A percentile compares a stretch with the other conserved stretches of the same genome.
These are phyloP conservation scores for Damaliscus lunatus DNA, from an alignment of 2,113 vertebrate species.

Conservation along the genomic window DNA sequence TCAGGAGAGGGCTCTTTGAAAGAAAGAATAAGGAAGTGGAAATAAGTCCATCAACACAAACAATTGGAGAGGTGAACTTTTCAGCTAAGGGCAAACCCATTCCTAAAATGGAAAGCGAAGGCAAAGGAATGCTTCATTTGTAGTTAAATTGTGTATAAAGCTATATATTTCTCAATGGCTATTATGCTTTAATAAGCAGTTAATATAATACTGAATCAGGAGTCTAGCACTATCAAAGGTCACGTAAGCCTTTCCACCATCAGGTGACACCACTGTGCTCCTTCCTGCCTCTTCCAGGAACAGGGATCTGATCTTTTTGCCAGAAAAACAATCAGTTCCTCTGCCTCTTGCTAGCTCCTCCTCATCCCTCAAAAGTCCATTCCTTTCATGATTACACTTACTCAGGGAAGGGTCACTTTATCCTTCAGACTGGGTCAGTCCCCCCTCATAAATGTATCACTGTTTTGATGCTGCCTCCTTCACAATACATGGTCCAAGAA, in stretches of 20 bases:
- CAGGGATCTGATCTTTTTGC: not conserved
- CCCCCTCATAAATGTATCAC: not conserved
- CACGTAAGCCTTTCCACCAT: not conserved
- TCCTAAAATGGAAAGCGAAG: not conserved
- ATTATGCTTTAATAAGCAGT: not conserved
- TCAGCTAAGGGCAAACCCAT: not conserved
- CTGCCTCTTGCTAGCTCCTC: not conserved
- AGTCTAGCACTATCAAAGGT: not conserved
- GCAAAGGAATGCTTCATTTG: not conserved
- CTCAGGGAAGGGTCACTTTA: not conserved
- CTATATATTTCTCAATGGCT: not conserved
- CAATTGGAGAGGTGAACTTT: not conserved
- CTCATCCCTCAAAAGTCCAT: not conserved
- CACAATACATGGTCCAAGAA: not conserved
- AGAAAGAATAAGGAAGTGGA: conserved; percentile 8
- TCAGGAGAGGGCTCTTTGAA: not conserved
- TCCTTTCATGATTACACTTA: not conserved
- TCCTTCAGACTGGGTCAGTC: not conserved
- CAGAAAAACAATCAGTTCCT: not conserved
- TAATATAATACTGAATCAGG: not conserved
- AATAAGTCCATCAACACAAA: not conserved
- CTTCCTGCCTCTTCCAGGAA: not conserved
- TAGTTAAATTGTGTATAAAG: not conserved
- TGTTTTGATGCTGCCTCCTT: not conserved
- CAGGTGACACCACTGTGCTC: not conserved